Evolutionary conservation across 2,888 invertebrate genomes (phyloP).

Genomic region (Spodoptera littoralis): DNA sequence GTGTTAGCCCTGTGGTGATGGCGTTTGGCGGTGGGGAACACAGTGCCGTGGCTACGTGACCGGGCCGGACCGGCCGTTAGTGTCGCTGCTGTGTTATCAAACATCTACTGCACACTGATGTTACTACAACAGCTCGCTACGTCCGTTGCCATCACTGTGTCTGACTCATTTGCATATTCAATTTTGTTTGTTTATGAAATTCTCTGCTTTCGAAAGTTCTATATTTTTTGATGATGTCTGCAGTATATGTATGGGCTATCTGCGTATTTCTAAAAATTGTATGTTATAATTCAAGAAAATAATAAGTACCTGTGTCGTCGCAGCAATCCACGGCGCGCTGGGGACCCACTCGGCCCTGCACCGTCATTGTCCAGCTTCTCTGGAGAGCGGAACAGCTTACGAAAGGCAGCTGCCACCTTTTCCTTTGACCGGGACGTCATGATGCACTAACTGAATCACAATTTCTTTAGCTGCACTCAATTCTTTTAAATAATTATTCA

Average conservation of each 20-base stretch:
- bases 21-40: slow-evolving; percentile 7
- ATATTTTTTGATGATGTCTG: slow-evolving; percentile 2
- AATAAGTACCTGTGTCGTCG: slow-evolving; percentile 81
- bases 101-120: slow-evolving; percentile 52
- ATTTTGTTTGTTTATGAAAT: slow-evolving; percentile 47
- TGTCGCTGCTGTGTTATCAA: slow-evolving; percentile 56
- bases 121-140: slow-evolving; percentile 54
- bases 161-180: slow-evolving; percentile 47
- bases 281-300: not conserved
- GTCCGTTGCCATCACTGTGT: slow-evolving; percentile 36
- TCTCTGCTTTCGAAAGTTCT: slow-evolving; percentile 30
- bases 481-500: slow-evolving; percentile 59
- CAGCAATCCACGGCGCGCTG: slow-evolving; percentile 88
- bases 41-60: slow-evolving; percentile 22
- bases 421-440: slow-evolving; percentile 95
- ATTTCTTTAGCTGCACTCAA: slow-evolving; percentile 68
- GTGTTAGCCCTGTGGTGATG: slow-evolving; percentile 1
- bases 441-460: slow-evolving; percentile 72
- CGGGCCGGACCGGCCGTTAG: slow-evolving; percentile 49
- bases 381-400: slow-evolving; percentile 93
- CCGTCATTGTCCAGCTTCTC: slow-evolving; percentile 91
- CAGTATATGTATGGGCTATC: not conserved
- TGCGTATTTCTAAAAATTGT: no score
- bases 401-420: slow-evolving; percentile 94
- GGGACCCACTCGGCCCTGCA: slow-evolving; percentile 90